Conservation (phyloP, 2,888 invertebrate genomes). For the Rhyacophila evoluta region DNA sequence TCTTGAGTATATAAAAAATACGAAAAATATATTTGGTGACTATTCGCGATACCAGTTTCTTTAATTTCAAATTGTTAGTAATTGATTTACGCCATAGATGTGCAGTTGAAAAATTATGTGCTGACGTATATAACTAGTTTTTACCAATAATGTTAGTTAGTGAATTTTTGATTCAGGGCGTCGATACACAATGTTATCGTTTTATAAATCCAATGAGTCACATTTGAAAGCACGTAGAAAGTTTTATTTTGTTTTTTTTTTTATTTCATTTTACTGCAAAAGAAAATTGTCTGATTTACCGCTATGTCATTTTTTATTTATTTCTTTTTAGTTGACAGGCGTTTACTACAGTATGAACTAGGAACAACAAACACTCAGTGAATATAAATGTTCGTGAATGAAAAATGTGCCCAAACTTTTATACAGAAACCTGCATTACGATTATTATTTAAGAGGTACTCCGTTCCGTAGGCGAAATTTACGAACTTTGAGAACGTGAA, state of each 20-base stretch:
- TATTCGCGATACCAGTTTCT: too few relatives aligned
- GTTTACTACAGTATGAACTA: neutral
- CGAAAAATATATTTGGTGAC: too few relatives aligned
- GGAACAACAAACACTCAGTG: neutral
- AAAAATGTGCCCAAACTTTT: too few relatives aligned
- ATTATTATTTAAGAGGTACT: too few relatives aligned
- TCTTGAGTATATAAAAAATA: too few relatives aligned
- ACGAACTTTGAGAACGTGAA: too few relatives aligned
- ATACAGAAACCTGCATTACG: too few relatives aligned
- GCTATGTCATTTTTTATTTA: neutral
- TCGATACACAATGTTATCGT: neutral
- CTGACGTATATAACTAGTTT: neutral
- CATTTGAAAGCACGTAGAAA: conserved; percentile 18
- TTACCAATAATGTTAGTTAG: too few relatives aligned
- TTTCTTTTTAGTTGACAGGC: conserved; percentile 13
- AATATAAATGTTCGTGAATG: neutral
- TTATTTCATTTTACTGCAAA: neutral
- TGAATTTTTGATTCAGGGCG: too few relatives aligned
- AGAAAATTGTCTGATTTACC: conserved; percentile 18
- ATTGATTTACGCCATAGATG: too few relatives aligned
- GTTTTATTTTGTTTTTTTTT: neutral
- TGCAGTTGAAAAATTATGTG: neutral
- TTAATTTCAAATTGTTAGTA: too few relatives aligned
- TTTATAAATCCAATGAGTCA: neutral
- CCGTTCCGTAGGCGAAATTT: too few relatives aligned